Evolutionary conservation across 2,797 vertebrate species (phyloP).

Genomic region (Coranthus polyacanthus): DNA sequence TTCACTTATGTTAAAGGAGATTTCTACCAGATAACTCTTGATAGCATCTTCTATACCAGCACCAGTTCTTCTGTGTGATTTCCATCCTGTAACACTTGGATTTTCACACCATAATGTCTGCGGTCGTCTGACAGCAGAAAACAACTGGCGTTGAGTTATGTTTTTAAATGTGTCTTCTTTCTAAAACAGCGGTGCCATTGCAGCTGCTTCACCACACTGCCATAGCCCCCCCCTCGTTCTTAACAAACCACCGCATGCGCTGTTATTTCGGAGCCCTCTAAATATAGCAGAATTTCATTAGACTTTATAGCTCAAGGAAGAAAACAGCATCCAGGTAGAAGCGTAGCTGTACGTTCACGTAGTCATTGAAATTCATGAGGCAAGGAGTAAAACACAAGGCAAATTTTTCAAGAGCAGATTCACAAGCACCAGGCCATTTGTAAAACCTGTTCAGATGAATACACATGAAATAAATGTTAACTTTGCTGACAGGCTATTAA

Average conservation of each 20-base stretch:
- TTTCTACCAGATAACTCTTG: constrained; percentile 58
- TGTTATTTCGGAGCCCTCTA: too few relatives aligned
- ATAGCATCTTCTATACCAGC: constrained; percentile 58
- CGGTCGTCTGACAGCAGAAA: constrained; percentile 22
- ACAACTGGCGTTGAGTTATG: background rate
- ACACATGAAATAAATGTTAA: constrained; percentile 86
- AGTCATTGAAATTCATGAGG: constrained; percentile 81
- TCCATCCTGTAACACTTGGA: constrained; percentile 3
- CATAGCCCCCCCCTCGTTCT: too few relatives aligned
- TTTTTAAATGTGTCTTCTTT: constrained; percentile 11
- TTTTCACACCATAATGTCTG: constrained; percentile 31
- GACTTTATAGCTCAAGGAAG: constrained; percentile 24
- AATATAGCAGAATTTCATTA: constrained; percentile 66
- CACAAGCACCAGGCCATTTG: constrained; percentile 76
- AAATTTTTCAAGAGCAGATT: constrained; percentile 79
- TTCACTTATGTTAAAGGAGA: constrained; percentile 66
- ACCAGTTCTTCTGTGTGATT: constrained; percentile 28
- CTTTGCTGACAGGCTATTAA: constrained; percentile 81
- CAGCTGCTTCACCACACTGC: constrained; percentile 37
- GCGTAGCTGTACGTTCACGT: constrained; percentile 41
- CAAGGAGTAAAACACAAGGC: constrained; percentile 62
- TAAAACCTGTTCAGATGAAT: constrained; percentile 82
- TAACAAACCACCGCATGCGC: too few relatives aligned
- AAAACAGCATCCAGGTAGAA: constrained; percentile 54
- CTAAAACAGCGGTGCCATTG: constrained; percentile 7